Percentiles rank a stretch among this genome's conserved stretches.
phyloP scores from a whole-genome alignment of 2,113 vertebrate species.

The Amazona guildingii region DNA sequence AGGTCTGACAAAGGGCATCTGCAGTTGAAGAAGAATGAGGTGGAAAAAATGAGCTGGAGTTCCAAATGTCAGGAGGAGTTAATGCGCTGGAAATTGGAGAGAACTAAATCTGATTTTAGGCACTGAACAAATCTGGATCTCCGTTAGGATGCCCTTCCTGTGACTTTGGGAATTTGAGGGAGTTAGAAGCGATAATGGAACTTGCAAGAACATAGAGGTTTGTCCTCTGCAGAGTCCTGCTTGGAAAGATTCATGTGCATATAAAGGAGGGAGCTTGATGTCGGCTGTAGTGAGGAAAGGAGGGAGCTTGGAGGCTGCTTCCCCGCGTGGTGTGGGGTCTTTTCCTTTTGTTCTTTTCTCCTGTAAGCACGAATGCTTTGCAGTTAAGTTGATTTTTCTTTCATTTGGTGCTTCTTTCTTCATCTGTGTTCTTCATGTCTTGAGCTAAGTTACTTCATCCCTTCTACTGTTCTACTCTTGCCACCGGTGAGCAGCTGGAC shows the following conservation, averaged over 20 bases:
- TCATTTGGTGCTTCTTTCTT: slow-evolving; percentile 18
- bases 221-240: neutral
- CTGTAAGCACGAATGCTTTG: neutral
- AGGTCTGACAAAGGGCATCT: slow-evolving; percentile 30
- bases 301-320: neutral
- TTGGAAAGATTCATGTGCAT: neutral
- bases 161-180: neutral
- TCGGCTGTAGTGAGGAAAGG: neutral
- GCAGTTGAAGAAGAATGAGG: slow-evolving; percentile 8
- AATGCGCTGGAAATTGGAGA: slow-evolving; percentile 11
- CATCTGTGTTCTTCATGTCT: neutral
- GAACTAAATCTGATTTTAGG: neutral
- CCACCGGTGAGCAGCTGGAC: neutral
- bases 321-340: neutral
- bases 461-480: neutral
- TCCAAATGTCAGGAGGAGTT: slow-evolving; percentile 32
- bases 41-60: slow-evolving; percentile 4
- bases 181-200: neutral
- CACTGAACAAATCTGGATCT: neutral
- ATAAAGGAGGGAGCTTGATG: neutral
- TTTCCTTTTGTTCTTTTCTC: neutral
- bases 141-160: neutral
- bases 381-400: neutral
- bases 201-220: neutral
- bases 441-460: neutral